phyloP scores from a whole-genome alignment of 2,888 invertebrate species.

The Barypeithes pellucidus region DNA sequence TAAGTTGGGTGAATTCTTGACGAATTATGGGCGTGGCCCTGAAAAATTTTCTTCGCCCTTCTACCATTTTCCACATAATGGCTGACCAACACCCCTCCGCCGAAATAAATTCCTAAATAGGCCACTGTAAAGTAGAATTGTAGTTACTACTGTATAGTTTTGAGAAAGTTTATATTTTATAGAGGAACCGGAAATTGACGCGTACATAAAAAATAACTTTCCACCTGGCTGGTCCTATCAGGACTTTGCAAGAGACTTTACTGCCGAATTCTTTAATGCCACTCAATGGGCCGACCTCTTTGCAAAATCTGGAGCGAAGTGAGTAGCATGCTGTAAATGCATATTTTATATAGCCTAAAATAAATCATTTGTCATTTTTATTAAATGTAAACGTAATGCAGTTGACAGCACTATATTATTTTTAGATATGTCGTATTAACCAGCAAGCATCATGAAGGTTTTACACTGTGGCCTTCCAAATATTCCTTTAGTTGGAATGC shows the following conservation, averaged over 20 bases:
- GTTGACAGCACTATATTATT: not conserved
- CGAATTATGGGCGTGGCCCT: too few relatives aligned
- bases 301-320: slow-evolving; percentile 89
- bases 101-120: too few relatives aligned
- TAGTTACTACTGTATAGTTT: too few relatives aligned
- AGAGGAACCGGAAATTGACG: slow-evolving; percentile 1
- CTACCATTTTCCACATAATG: too few relatives aligned
- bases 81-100: too few relatives aligned
- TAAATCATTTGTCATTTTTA: too few relatives aligned
- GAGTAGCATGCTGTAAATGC: slow-evolving; percentile 58
- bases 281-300: slow-evolving; percentile 89
- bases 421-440: slow-evolving; percentile 83
- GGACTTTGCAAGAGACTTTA: slow-evolving; percentile 92
- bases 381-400: not conserved
- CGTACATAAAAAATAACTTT: slow-evolving; percentile 88
- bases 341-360: too few relatives aligned
- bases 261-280: slow-evolving; percentile 91
- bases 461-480: slow-evolving; percentile 86
- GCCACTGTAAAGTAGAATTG: too few relatives aligned
- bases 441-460: slow-evolving; percentile 93
- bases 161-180: too few relatives aligned
- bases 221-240: slow-evolving; percentile 91
- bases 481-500: slow-evolving; percentile 90
- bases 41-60: too few relatives aligned
- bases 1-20: too few relatives aligned